Conservation (phyloP, 2,797 vertebrate genomes). For the Anguilla pacifica region DNA sequence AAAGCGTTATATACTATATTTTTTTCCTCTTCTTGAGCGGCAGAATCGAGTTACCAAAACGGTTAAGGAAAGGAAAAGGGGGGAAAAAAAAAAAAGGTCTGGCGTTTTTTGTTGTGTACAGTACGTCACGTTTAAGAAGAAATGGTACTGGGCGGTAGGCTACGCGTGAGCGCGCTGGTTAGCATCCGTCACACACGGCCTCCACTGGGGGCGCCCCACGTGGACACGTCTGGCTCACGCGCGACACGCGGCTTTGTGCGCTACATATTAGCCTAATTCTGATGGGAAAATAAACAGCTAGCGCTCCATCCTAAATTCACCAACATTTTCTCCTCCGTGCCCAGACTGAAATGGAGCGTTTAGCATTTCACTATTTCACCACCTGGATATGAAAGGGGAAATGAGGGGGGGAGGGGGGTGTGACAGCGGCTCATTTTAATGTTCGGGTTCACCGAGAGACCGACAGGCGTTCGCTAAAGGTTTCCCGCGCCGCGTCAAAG, state of each 20-base stretch:
- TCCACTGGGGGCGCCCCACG: too few relatives aligned
- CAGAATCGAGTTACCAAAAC: not conserved
- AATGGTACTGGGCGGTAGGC: not conserved
- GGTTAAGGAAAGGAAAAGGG: not conserved
- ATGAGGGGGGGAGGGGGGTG: slow-evolving; percentile 16
- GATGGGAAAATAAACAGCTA: not conserved
- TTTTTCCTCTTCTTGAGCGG: not conserved
- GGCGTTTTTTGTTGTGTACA: not conserved
- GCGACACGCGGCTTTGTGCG: too few relatives aligned
- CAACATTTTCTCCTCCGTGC: not conserved
- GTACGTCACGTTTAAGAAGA: not conserved
- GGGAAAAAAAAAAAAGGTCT: not conserved
- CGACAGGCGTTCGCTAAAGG: not conserved
- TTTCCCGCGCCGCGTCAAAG: not conserved
- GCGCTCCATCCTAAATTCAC: not conserved
- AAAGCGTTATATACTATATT: not conserved
- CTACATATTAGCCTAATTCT: too few relatives aligned
- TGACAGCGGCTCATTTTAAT: slow-evolving; percentile 9
- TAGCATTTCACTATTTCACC: slow-evolving; percentile 22
- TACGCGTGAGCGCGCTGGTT: not conserved
- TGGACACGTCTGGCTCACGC: too few relatives aligned
- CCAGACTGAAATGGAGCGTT: not conserved
- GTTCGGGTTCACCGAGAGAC: not conserved
- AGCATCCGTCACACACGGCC: not conserved
- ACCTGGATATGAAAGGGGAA: not conserved